Base-by-base conservation (phyloP, 2,888 invertebrate genomes). In the Plusia festucae region DNA sequence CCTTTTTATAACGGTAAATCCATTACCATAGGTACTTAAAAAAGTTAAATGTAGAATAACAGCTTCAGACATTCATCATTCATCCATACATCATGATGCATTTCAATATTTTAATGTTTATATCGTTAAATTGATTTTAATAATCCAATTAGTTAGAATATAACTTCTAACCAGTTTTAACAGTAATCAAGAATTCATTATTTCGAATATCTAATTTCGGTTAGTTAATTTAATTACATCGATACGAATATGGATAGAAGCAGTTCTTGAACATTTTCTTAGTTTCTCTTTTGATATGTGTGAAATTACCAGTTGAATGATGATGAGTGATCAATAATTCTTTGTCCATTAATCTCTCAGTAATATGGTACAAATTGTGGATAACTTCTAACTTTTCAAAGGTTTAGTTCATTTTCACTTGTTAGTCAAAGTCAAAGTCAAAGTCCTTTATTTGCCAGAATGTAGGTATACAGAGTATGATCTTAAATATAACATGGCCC, bases 81-180 rank as follows among this genome's bases (percentile, higher is more conserved):
- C 51, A 69, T 66, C n/a, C 58, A 57, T 60, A 60, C 68, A 9
- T 75, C 66, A 79, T 69, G 78, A 66, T 78, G 63, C 65, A 70
- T 44, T 55, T 76, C 79, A 52, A 79, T 72, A 68, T 78, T 58
- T 78, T 69, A 76, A 74, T 70, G 73, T 79, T 79, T 78, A 80
- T 76, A 72, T 76, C 76, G 63, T 72, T 61, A 78, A 80, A 78
- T 80, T 74, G 70, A 80, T 80, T 74, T 70, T 73, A 80, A 80
- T 78, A 76, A 69, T 74, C 79, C 80, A 80, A 80, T 80, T 80
- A 80, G 68, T 79, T 34, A 56, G 57, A 76, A 65, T 78, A 72
- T 72, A 72, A 74, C 57, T 61, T 65, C 53, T 54, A 80, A 74
- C 72, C 59, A 61, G 80, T 77, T 79, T 60, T 46, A 56, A 20